These are phyloP conservation scores for Hyalella azteca DNA, from an alignment of 2,888 invertebrate genomes.

Conservation along the genomic window DNA sequence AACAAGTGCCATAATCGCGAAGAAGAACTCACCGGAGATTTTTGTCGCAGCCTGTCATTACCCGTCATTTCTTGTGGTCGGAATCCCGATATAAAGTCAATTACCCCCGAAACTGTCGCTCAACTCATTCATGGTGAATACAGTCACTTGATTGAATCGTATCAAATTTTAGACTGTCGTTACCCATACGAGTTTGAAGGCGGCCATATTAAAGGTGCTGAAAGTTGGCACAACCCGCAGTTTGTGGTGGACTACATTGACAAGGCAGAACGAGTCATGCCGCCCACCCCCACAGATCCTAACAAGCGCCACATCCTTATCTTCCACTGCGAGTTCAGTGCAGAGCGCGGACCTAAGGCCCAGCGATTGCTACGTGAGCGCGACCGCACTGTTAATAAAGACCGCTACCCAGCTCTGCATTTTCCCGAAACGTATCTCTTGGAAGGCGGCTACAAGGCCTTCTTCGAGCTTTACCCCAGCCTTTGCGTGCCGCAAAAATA, in stretches of 20 bases:
- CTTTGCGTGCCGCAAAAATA: constrained; percentile 78
- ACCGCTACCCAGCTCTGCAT: constrained; percentile 81
- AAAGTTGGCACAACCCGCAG: constrained; percentile 72
- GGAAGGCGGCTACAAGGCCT: constrained; percentile 86
- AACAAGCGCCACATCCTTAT: constrained; percentile 75
- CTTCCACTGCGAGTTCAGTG: constrained; percentile 98
- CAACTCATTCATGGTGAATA: constrained; percentile 75
- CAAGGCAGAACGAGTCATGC: constrained; percentile 45
- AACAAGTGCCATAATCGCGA: constrained; percentile 68
- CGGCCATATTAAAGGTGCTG: constrained; percentile 84
- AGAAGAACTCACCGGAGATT: constrained; percentile 84
- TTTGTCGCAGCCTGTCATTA: constrained; percentile 75
- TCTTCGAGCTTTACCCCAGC: constrained; percentile 73
- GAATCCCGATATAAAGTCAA: constrained; percentile 81
- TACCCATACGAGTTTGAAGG: constrained; percentile 94
- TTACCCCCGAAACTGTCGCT: constrained; percentile 76
- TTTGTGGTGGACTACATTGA: constrained; percentile 62
- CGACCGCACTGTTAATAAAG: constrained; percentile 81
- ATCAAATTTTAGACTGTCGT: constrained; percentile 87
- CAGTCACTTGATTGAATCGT: constrained; percentile 70
- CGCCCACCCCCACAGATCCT: constrained; percentile 40
- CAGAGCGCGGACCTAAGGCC: constrained; percentile 90
- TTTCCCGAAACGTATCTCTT: constrained; percentile 94
- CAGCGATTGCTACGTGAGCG: constrained; percentile 68
- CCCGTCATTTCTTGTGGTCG: constrained; percentile 73